Base-by-base conservation (phyloP, 2,888 invertebrate species). In the Xestia c-nigrum region DNA sequence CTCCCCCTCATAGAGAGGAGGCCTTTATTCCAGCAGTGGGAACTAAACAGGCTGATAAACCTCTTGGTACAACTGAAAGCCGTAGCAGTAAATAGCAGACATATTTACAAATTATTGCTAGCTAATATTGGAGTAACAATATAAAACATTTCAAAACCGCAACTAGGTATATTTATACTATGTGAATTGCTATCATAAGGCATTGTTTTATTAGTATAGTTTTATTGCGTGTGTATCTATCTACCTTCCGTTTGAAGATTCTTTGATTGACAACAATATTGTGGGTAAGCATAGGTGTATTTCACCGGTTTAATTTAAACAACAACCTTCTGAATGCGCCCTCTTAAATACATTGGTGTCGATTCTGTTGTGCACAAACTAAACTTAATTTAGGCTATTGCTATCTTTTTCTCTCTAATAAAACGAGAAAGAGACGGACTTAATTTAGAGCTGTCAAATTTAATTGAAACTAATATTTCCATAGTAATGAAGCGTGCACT, bases 51-150 rank as follows among this genome's bases (percentile, higher is more conserved):
- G 4, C 19, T 9, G 19, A 10, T 6, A n/a, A 38, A 14, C 0
- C 19, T 52, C 6, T 64, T 77, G 16, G 46, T 77, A 69, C 76
- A 77, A 40, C 50, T 61, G 3, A 6, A 69, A 55, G 5, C 46
- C 19, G 14, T 6, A 14, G 9, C 57, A 50, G 16, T 57, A 47
- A 47, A 71, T 19, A 76, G 6, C 40, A 40, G 47, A 59, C 4
- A 31, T 38, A 57, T 47, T 52, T 67, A 31, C 16, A 59, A 14
- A 66, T 50, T 59, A 76, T 75, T 72, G 79, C 73, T 79, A 52
- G 43, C 12, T 67, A 24, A 9, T 57, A 63, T 43, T 38, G 40
- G 47, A 57, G 16, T 73, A 73, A 79, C 80, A 68, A 46, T 65
- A 69, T 68, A 78, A 67, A 72, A 72, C 50, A 81, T 46, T 67